Evolutionary conservation across 2,888 invertebrate genomes (phyloP), one percentile per base, ranked within the genome.

Genomic region (Cyclophora punctaria): DNA sequence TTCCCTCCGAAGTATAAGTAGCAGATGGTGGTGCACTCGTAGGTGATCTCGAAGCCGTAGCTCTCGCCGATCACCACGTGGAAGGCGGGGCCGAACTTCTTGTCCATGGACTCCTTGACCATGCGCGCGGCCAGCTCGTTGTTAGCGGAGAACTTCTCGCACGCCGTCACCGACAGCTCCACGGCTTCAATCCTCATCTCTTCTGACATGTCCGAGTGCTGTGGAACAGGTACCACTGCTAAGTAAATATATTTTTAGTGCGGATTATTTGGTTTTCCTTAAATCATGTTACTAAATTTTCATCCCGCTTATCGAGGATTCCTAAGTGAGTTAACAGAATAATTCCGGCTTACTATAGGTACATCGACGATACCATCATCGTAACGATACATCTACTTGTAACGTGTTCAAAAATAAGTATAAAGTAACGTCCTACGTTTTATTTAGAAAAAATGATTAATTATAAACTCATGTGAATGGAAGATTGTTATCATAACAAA

Each of bases 51-150:
- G 81, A 97, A 97, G 45, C 97, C 98, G 83, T 93, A 98, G 53
- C 96, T 96, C 90, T 98, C 98, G 4, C 98, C 98, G 3, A 98
- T 95, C 0, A 98, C 94, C n/a, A 95, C 96, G 82, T 97, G 96
- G 92, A 98, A 98, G 53, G 96, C 94, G 0, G 96, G 93, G 3
- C 98, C 98, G 80, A 96, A 98, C 78, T 96, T 97, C 83, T 97
- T 97, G 83, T 98, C 98, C 94, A 98, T 93, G 45, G 93, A 91
- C 68, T 98, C 98, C 83, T 98, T 98, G 50, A 98, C 96, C 91
- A 95, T 93, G 64, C 92, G 93, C n/a, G 98, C 97, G 0, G 98
- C 98, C 61, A 92, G 90, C 92, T 97, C 91, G 68, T 97, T 96
- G 83, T 97, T 98, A 4, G 92, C 85, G 0, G 95, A 88, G 81